These are phyloP conservation scores for Cancer borealis DNA, from an alignment of 2,888 invertebrate genomes.

Conservation along the genomic window DNA sequence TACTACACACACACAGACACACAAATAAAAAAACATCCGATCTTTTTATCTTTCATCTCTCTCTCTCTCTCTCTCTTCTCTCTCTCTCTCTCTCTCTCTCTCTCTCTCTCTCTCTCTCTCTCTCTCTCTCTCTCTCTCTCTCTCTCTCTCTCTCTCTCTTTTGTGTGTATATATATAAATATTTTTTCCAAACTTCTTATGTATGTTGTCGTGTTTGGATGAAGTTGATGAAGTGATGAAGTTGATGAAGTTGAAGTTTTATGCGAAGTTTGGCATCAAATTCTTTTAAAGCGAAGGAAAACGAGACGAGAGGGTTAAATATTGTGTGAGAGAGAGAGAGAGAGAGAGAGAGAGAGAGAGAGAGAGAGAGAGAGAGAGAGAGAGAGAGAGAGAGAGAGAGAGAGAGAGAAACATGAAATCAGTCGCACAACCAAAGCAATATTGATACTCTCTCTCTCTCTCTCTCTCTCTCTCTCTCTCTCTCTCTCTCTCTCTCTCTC, in stretches of 20 bases:
- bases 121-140: no score
- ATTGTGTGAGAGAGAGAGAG: background rate
- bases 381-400: constrained; percentile 14
- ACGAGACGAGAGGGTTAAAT: background rate
- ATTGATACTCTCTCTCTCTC: no score
- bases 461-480: no score
- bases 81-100: constrained; percentile 33
- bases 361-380: background rate
- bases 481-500: no score
- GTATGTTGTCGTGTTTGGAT: no score
- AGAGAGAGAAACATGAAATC: background rate
- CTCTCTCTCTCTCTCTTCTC: constrained; percentile 18
- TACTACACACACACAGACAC: background rate
- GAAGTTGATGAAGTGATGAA: no score
- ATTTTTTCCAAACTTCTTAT: no score
- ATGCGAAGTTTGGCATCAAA: no score
- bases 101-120: background rate
- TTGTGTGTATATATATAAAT: no score
- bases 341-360: background rate
- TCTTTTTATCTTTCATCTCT: background rate
- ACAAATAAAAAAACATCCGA: no score
- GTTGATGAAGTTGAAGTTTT: no score
- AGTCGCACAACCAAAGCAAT: background rate
- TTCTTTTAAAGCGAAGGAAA: background rate
- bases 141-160: no score